Evolutionary conservation across 2,888 invertebrate genomes (phyloP).

Genomic region (Hyles lineata): DNA sequence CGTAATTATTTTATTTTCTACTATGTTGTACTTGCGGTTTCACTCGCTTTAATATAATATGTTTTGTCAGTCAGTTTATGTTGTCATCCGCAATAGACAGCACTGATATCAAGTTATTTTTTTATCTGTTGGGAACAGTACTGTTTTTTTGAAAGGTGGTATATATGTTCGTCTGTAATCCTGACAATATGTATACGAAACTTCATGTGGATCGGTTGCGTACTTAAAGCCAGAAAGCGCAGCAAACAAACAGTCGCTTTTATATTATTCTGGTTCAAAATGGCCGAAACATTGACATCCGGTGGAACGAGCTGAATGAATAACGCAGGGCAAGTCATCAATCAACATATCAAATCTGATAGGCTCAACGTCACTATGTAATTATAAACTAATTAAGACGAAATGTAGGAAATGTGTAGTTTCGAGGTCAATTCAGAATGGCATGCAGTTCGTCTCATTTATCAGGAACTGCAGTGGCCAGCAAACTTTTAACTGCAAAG

Average conservation of each 20-base stretch:
- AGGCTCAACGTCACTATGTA: constrained; percentile 49
- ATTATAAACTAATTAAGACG: constrained; percentile 71
- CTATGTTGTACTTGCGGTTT: background rate
- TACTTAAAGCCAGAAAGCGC: background rate
- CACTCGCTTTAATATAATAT: background rate
- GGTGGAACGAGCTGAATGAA: constrained; percentile 31
- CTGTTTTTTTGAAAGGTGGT: background rate
- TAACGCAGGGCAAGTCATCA: constrained; percentile 53
- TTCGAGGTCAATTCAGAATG: constrained; percentile 46
- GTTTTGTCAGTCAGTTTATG: no score
- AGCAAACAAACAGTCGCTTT: constrained; percentile 6
- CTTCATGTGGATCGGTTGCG: background rate
- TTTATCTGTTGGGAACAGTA: background rate
- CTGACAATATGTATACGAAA: background rate
- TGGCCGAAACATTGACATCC: background rate
- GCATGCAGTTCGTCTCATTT: background rate
- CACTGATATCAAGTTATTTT: no score
- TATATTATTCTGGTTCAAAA: background rate
- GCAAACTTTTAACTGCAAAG: no score
- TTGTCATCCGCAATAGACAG: no score
- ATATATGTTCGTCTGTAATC: no score
- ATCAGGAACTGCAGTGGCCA: no score
- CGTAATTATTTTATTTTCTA: no score
- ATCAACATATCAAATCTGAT: constrained; percentile 57
- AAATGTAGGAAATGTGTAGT: constrained; percentile 48